A percentile compares a stretch with the other conserved stretches of the same genome.
phyloP scores from a whole-genome alignment of 2,888 invertebrate species.

The Phytoseiulus persimilis region DNA sequence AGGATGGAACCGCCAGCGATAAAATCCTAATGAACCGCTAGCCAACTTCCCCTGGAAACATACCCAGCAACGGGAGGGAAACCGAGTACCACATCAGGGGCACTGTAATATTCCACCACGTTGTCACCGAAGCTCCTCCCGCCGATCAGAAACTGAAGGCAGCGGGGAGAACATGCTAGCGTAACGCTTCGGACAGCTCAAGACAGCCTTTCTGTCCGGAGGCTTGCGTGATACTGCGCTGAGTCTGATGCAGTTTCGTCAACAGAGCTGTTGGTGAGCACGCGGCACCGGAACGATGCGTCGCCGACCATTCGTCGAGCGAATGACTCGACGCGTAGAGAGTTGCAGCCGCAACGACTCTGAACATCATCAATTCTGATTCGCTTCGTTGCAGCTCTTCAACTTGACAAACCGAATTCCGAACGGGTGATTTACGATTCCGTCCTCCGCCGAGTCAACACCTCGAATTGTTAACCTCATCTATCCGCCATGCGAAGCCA shows the following conservation, averaged over 20 bases:
- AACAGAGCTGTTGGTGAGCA: background rate
- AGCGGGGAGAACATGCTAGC: background rate
- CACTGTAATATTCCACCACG: background rate
- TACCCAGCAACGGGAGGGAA: background rate
- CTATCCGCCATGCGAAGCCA: background rate
- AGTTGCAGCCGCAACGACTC: background rate
- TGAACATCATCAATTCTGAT: background rate
- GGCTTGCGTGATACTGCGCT: background rate
- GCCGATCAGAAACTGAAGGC: background rate
- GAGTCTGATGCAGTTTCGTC: background rate
- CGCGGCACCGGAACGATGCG: background rate
- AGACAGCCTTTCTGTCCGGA: background rate
- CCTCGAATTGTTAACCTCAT: background rate
- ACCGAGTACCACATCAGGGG: background rate
- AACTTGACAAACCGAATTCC: background rate
- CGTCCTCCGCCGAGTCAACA: background rate
- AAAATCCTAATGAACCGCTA: too few relatives aligned
- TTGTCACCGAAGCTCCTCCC: background rate
- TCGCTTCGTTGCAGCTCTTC: background rate
- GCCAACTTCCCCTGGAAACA: background rate
- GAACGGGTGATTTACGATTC: background rate
- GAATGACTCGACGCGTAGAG: too few relatives aligned
- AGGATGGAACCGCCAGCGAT: background rate
- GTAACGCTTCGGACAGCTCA: background rate
- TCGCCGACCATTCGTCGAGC: background rate